Conservation (phyloP, 1,140 invertebrate genomes). For the Leucophenga varia region DNA sequence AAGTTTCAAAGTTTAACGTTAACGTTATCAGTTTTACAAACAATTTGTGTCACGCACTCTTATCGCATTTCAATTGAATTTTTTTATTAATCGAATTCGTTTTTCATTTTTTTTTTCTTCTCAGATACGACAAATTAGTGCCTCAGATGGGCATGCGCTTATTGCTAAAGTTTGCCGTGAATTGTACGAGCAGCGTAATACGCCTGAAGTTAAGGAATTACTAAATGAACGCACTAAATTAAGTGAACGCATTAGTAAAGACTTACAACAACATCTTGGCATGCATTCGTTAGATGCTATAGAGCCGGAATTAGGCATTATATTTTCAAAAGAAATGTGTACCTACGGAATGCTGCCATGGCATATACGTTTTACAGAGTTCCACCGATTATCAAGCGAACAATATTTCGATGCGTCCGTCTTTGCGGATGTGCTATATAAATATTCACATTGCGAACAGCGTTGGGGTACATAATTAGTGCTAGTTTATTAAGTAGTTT, state of each 20-base stretch:
- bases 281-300: slow-evolving; percentile 16
- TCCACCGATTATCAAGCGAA: slow-evolving; percentile 37
- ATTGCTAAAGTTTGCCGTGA: slow-evolving; percentile 46
- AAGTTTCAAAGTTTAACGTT: no score
- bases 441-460: slow-evolving; percentile 50
- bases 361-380: slow-evolving; percentile 51
- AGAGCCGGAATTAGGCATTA: slow-evolving; percentile 43
- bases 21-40: no score
- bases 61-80: slow-evolving; percentile 2
- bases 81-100: slow-evolving; percentile 5
- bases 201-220: slow-evolving; percentile 26
- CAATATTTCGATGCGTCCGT: slow-evolving; percentile 30
- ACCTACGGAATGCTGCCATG: slow-evolving; percentile 46
- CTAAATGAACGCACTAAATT: slow-evolving; percentile 31
- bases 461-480: slow-evolving; percentile 48
- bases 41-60: not conserved
- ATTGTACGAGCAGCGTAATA: slow-evolving; percentile 26
- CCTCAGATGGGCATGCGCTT: slow-evolving; percentile 35
- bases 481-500: no score
- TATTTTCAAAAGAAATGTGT: slow-evolving; percentile 37
- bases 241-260: slow-evolving; percentile 23
- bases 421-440: slow-evolving; percentile 39
- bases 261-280: slow-evolving; percentile 28
- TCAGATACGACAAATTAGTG: slow-evolving; percentile 36
- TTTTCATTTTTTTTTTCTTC: slow-evolving; percentile 18